Evolutionary conservation across 2,113 vertebrate species (phyloP).

Genomic region (Poecilia latipinna): DNA sequence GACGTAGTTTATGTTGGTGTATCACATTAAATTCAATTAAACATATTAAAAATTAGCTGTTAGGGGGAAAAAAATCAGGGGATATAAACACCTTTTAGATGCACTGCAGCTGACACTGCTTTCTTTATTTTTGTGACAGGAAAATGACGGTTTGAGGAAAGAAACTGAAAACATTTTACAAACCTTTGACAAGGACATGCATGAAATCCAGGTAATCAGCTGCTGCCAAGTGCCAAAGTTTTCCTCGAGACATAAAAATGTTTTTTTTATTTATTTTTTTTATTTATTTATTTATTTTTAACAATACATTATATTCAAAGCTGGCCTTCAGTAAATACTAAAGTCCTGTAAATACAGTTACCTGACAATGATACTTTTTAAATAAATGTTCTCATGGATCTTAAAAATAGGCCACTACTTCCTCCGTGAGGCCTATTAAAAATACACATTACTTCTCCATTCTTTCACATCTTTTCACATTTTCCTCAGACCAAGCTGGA

Average conservation of each 20-base stretch:
- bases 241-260: background rate
- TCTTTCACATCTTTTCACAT: background rate
- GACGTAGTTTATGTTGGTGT: background rate
- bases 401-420: background rate
- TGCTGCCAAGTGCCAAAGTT: background rate
- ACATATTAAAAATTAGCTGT: background rate
- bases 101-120: background rate
- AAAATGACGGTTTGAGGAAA: constrained; percentile 81
- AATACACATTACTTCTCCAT: background rate
- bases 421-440: background rate
- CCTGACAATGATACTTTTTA: background rate
- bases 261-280: too few species aligned
- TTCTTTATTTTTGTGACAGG: constrained; percentile 70
- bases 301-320: background rate
- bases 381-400: background rate
- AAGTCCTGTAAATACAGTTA: background rate
- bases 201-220: constrained; percentile 85
- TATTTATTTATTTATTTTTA: background rate
- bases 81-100: background rate
- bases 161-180: constrained; percentile 87
- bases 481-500: constrained; percentile 79
- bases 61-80: background rate
- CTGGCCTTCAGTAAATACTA: background rate
- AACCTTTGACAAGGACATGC: constrained; percentile 85
- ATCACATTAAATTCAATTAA: background rate